Evolutionary conservation across 2,797 vertebrate genomes (phyloP).

Genomic region (Rhynchonycteris naso): DNA sequence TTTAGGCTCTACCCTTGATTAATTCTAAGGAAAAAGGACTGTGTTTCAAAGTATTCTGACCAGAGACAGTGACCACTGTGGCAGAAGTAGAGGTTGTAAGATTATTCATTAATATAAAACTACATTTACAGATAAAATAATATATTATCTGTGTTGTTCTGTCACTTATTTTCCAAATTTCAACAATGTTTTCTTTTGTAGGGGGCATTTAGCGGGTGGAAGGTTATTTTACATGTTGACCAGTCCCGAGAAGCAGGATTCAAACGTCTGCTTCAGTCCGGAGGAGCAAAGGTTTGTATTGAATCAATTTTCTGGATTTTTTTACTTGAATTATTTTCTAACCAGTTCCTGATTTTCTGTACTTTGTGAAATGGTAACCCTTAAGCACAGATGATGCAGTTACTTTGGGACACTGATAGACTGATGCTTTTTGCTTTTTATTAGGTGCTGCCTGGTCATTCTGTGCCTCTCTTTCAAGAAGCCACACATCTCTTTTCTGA

Average conservation of each 20-base stretch:
- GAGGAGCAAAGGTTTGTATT: conserved; percentile 92
- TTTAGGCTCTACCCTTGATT: background rate
- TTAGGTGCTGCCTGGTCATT: conserved; percentile 93
- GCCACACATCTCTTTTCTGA: conserved; percentile 96
- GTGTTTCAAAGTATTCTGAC: background rate
- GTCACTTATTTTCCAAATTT: conserved; percentile 46
- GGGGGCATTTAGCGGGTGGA: conserved; percentile 98
- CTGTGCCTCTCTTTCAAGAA: conserved; percentile 89
- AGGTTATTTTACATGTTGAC: conserved; percentile 96
- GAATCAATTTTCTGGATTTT: background rate
- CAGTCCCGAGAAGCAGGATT: conserved; percentile 95
- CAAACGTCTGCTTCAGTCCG: conserved; percentile 95
- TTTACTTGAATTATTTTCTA: background rate
- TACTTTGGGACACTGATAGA: background rate
- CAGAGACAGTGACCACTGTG: background rate
- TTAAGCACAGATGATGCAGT: background rate
- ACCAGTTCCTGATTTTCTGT: conserved; percentile 15
- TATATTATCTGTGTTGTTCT: conserved; percentile 4
- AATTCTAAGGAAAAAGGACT: conserved; percentile 15
- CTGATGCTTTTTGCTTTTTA: background rate
- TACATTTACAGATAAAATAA: background rate
- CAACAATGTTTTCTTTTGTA: conserved; percentile 79
- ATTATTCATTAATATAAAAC: conserved; percentile 3
- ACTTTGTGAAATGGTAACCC: background rate
- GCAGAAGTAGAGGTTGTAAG: background rate